Base-by-base conservation (phyloP, 2,888 invertebrate species). In the Priocnemis perturbator region DNA sequence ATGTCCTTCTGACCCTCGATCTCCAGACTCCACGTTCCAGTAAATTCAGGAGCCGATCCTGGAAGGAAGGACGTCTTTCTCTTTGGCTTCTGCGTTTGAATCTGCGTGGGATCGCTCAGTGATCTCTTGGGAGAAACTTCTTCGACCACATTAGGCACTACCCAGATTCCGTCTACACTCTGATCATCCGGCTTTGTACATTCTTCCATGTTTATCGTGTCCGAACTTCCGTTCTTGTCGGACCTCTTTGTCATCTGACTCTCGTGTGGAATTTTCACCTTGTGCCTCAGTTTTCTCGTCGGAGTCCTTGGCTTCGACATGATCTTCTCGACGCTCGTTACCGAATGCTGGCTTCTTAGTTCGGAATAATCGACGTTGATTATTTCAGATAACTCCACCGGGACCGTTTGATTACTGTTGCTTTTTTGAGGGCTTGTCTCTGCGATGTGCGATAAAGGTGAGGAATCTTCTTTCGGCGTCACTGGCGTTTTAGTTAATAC, bases 1-100 rank as follows among this genome's bases (percentile, higher is more conserved):
- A 88, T 88, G 71, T 91, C 91, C 73, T 91, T 91, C 70, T 90
- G 90, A 21, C 90, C 91, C 45, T 88, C 86, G 60, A 87, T 69
- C 64, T 83, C 81, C 3, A 72, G 48, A 47, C 82, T 83, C 87
- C 87, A 87, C 0, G 86, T 74, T 0, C 79, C 77, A 0, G 81
- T 78, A 58, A 85, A 84, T 56, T 87, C 87, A 0, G 87, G 87
- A 0, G 87, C 84, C 3, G 87, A 87, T 30, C 82, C 83, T 7
- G 78, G 72, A 2, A 83, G 55, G 48, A 83, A 81, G 0, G 82
- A 78, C 4, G 75, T 73, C 58, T 72, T 83, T 11, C 79, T 77
- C 21, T 77, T 79, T 3, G 74, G 64, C 21, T 73, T 77, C 17
- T 72, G 59, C 45, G 30, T 44, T 3, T 58, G 47, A 14, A 67